Conservation (phyloP, 2,113 vertebrate species). For the Suricata suricatta region DNA sequence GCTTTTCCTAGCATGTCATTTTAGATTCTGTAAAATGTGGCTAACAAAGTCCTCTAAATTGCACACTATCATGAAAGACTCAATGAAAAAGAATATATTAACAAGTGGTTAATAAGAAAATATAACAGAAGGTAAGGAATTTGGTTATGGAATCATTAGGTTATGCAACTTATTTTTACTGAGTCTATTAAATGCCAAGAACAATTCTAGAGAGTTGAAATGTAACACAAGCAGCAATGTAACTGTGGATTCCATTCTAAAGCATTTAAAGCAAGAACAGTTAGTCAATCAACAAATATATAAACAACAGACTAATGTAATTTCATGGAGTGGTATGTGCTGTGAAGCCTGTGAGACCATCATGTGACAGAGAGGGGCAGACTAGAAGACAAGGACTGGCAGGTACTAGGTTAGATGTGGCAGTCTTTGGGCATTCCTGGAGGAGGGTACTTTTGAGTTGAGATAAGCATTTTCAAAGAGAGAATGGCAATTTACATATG, state of each 20-base stretch:
- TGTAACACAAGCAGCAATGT: not conserved
- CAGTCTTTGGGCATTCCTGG: not conserved
- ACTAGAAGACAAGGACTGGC: not conserved
- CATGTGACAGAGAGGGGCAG: not conserved
- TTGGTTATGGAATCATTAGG: not conserved
- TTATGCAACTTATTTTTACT: not conserved
- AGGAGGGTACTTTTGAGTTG: not conserved
- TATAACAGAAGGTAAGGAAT: not conserved
- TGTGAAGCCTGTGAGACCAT: not conserved
- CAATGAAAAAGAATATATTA: not conserved
- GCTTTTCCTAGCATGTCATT: not conserved
- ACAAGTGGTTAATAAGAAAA: not conserved
- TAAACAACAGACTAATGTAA: not conserved
- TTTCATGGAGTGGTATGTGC: not conserved
- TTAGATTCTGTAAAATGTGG: slow-evolving; percentile 1
- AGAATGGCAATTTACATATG: not conserved
- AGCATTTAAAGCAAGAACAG: not conserved
- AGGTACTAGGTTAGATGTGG: not conserved
- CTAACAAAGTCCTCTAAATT: not conserved
- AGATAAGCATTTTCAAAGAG: not conserved
- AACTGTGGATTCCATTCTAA: not conserved
- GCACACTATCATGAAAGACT: not conserved
- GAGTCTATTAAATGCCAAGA: not conserved
- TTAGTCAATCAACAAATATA: not conserved
- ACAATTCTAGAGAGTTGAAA: slow-evolving; percentile 30